phyloP scores from a whole-genome alignment of 1,140 invertebrate genomes.

The Dreissena polymorpha region DNA sequence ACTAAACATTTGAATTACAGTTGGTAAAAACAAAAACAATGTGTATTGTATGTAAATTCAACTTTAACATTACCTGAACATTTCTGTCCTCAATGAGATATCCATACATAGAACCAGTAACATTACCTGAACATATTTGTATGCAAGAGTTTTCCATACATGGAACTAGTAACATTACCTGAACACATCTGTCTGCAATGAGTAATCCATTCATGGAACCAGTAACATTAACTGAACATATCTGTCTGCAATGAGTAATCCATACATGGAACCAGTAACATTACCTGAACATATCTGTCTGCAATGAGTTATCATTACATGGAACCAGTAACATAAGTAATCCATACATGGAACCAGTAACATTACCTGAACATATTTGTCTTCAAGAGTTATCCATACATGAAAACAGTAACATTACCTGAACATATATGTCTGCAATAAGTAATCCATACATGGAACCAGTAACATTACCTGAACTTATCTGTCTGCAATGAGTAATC shows the following conservation, averaged over 20 bases:
- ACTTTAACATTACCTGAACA: no score
- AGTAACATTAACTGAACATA: slow-evolving; percentile 39
- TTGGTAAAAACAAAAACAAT: no score
- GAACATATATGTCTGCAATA: neutral
- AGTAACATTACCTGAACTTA: no score
- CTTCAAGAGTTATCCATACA: neutral
- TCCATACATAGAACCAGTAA: neutral
- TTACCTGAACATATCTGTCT: slow-evolving; percentile 50
- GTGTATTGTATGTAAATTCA: no score
- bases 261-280: slow-evolving; percentile 14
- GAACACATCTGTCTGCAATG: neutral
- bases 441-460: no score
- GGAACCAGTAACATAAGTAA: neutral
- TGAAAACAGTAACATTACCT: neutral
- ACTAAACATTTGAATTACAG: no score
- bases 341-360: neutral
- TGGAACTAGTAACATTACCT: neutral
- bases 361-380: neutral
- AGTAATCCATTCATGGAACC: no score
- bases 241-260: slow-evolving; percentile 28
- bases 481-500: neutral
- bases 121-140: neutral
- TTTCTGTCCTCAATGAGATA: no score
- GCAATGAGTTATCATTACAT: slow-evolving; percentile 29
- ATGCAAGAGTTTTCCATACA: neutral